Percentiles rank a stretch among this genome's conserved stretches.
phyloP scores from a whole-genome alignment of 30 jellyfish, hydroid and myxozoan species.

The Aurelia sp. region DNA sequence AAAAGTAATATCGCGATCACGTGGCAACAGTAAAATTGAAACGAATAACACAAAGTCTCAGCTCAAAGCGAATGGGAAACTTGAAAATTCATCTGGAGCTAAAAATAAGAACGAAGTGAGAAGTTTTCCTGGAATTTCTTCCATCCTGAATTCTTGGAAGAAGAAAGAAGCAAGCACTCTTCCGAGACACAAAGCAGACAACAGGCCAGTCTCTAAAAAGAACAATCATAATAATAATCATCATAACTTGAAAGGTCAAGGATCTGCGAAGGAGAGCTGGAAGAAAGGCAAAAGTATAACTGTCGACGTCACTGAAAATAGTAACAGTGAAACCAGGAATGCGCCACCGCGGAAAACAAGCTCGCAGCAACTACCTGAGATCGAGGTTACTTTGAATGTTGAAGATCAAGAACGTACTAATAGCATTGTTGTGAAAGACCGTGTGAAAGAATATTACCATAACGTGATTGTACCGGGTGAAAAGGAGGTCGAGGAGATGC shows the following conservation, averaged over 20 bases:
- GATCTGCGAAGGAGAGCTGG: conserved; percentile 25
- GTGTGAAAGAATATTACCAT: conserved; percentile 49
- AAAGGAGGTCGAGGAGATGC: conserved; percentile 61
- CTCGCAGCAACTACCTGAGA: background rate
- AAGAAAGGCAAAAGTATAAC: conserved; percentile 25
- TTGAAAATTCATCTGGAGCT: background rate
- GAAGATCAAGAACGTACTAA: background rate
- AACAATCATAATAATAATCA: background rate
- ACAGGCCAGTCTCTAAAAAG: background rate
- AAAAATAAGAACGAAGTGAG: background rate
- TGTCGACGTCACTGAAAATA: background rate
- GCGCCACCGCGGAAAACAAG: background rate
- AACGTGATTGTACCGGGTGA: conserved; percentile 55
- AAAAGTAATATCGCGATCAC: background rate
- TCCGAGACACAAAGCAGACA: conserved; percentile 32
- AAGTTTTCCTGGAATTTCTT: conserved; percentile 20
- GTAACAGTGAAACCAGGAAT: background rate
- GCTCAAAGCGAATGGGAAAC: background rate
- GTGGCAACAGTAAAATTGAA: background rate
- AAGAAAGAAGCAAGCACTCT: conserved; percentile 40
- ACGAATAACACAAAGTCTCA: background rate
- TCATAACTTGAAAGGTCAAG: background rate
- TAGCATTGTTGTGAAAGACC: conserved; percentile 48
- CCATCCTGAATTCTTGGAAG: conserved; percentile 31
- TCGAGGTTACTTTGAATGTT: background rate